These are phyloP conservation scores for Lepidocyrtoides sp. DNA, from an alignment of 2,888 invertebrate species.

Conservation along the genomic window DNA sequence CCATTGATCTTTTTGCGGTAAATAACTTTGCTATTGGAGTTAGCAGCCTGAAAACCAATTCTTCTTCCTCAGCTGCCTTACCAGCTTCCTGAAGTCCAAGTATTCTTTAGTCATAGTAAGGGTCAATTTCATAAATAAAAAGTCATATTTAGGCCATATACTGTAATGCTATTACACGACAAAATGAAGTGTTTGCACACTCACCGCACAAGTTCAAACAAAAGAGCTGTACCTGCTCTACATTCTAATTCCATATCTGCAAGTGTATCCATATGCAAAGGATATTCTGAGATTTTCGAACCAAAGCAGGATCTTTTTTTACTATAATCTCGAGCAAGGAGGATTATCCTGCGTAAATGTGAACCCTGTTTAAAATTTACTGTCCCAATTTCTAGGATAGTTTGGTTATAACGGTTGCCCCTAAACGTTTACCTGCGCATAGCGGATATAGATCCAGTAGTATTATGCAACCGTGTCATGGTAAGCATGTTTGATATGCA, in stretches of 20 bases:
- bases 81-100: no score
- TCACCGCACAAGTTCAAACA: constrained; percentile 87
- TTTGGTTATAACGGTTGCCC: no score
- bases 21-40: constrained; percentile 88
- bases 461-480: constrained; percentile 88
- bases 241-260: constrained; percentile 88
- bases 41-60: constrained; percentile 87
- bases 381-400: no score
- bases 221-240: constrained; percentile 87
- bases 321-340: constrained; percentile 88
- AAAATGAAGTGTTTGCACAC: background rate
- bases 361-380: no score
- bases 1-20: constrained; percentile 88
- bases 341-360: no score
- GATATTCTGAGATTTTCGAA: constrained; percentile 87
- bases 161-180: no score
- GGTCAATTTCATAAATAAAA: no score
- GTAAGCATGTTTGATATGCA: constrained; percentile 88
- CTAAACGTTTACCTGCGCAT: constrained; percentile 88
- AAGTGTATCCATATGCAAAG: constrained; percentile 88
- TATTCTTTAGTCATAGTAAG: no score
- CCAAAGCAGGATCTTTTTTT: constrained; percentile 88
- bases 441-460: constrained; percentile 86
- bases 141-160: no score
- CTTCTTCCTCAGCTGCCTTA: constrained; percentile 86